phyloP scores from a whole-genome alignment of 2,113 vertebrate genomes.

The Ornithorhynchus anatinus region DNA sequence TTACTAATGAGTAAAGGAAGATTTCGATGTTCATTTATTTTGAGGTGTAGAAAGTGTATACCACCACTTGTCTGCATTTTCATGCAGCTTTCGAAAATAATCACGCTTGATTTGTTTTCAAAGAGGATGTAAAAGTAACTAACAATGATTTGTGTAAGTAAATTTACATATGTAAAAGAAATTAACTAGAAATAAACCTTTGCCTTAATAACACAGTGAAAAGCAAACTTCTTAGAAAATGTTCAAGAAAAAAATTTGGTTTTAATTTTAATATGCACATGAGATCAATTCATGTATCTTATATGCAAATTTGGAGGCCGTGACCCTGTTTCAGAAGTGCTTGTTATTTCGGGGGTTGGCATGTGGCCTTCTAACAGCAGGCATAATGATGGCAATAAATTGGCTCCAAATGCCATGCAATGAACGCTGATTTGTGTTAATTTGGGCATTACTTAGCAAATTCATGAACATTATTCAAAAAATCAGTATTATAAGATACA shows the following conservation, averaged over 20 bases:
- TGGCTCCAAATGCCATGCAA: conserved; percentile 61
- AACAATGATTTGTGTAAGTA: conserved; percentile 17
- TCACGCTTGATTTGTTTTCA: background rate
- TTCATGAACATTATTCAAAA: conserved; percentile 51
- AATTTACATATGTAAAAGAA: conserved; percentile 10
- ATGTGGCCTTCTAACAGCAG: conserved; percentile 63
- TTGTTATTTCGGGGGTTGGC: conserved; percentile 67
- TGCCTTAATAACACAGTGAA: background rate
- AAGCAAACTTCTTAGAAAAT: conserved; percentile 21
- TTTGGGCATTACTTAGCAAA: conserved; percentile 61
- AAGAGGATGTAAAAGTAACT: background rate
- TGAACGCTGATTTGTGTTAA: conserved; percentile 70
- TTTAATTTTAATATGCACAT: conserved; percentile 60
- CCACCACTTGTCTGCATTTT: background rate
- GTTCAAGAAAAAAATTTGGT: conserved; percentile 21
- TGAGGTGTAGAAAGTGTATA: background rate
- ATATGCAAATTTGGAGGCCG: conserved; percentile 59
- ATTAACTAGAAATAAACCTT: conserved; percentile 33
- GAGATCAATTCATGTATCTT: conserved; percentile 63
- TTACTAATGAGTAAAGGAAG: background rate
- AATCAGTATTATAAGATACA: conserved; percentile 45
- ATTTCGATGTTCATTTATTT: background rate
- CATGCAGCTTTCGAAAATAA: background rate
- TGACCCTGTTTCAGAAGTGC: conserved; percentile 62
- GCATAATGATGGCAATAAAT: conserved; percentile 67